phyloP scores from a whole-genome alignment of 2,113 vertebrate species.

The Bubo bubo region DNA sequence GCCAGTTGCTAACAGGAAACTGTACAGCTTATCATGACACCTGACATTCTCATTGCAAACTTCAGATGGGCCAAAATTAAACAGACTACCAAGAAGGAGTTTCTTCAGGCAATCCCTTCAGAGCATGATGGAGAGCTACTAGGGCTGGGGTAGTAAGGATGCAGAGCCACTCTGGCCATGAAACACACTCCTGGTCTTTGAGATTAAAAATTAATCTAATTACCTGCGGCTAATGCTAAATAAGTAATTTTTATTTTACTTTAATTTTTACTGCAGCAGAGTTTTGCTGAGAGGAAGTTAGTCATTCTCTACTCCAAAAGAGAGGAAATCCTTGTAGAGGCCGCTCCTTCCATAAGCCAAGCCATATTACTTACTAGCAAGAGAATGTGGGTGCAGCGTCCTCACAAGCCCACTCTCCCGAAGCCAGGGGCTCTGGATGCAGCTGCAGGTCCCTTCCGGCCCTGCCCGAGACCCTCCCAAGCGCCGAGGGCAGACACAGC shows the following conservation, averaged over 20 bases:
- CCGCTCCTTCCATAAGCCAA: not conserved
- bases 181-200: not conserved
- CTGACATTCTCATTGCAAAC: not conserved
- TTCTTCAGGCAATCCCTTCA: not conserved
- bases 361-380: too few species aligned
- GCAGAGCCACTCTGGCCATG: not conserved
- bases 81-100: not conserved
- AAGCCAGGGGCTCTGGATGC: not conserved
- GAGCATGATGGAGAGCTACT: not conserved
- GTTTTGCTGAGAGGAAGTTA: not conserved
- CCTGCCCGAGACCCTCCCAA: too few species aligned
- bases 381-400: not conserved
- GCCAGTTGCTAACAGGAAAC: not conserved
- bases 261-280: not conserved
- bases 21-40: not conserved
- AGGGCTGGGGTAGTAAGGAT: not conserved
- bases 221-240: not conserved
- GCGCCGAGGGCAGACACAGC: not conserved
- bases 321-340: not conserved
- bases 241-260: not conserved
- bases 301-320: not conserved
- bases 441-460: not conserved
- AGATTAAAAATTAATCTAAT: not conserved
- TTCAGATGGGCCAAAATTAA: not conserved
- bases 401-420: not conserved